phyloP scores from a whole-genome alignment of 2,797 vertebrate genomes.

The Sitta carolinensis region DNA sequence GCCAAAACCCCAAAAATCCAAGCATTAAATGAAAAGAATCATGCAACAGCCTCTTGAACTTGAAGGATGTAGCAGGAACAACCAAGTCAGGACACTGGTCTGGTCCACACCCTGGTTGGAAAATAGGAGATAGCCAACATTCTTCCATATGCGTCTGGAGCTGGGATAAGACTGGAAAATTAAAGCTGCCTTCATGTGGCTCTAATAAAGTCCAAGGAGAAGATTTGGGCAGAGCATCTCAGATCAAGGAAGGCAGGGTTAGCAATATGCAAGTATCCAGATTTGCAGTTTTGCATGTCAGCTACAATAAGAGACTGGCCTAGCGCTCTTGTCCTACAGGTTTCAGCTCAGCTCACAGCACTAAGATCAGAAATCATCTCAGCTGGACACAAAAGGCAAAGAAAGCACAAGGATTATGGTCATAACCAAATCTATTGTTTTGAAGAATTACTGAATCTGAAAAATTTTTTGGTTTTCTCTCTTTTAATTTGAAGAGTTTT shows the following conservation, averaged over 20 bases:
- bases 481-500: not conserved
- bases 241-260: not conserved
- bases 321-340: not conserved
- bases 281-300: not conserved
- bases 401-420: not conserved
- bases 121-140: not conserved
- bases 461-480: not conserved
- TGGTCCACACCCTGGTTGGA: not conserved
- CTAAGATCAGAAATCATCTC: not conserved
- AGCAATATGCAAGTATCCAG: not conserved
- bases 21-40: conserved; percentile 9
- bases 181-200: not conserved
- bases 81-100: not conserved
- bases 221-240: not conserved
- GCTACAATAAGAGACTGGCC: not conserved
- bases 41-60: not conserved
- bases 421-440: not conserved
- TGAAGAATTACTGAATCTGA: conserved; percentile 12
- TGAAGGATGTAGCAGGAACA: not conserved
- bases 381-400: not conserved
- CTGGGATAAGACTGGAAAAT: not conserved
- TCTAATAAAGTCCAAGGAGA: not conserved
- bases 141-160: not conserved
- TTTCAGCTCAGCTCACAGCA: not conserved
- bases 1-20: not conserved